Evolutionary conservation across 2,797 vertebrate genomes (phyloP).

Genomic region (Dipus sagitta): DNA sequence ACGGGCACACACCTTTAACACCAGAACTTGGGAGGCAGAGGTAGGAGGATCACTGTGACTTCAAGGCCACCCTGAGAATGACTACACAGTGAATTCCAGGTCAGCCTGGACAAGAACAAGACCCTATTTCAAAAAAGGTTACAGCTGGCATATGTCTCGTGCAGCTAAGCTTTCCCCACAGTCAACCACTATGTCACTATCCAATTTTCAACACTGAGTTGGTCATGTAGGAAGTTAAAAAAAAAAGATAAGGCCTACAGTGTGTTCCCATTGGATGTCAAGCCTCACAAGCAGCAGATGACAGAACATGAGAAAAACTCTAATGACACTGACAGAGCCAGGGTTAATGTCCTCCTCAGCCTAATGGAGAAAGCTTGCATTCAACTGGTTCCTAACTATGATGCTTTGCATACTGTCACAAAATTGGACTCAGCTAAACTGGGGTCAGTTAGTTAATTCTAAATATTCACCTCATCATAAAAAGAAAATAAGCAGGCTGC

Average conservation of each 20-base stretch:
- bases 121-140: no score
- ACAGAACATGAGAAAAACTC: conserved; percentile 96
- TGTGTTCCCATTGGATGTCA: conserved; percentile 93
- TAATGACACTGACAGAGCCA: conserved; percentile 96
- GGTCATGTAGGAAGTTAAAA: conserved; percentile 91
- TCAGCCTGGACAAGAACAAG: no score
- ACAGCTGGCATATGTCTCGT: conserved; percentile 90
- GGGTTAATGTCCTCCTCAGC: conserved; percentile 97
- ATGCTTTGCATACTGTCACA: background rate
- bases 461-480: background rate
- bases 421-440: background rate
- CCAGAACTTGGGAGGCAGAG: no score
- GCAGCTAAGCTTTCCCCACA: conserved; percentile 81
- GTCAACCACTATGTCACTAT: conserved; percentile 94
- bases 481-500: conserved; percentile 14
- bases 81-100: no score
- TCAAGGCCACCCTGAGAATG: no score
- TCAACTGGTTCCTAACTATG: background rate
- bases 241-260: conserved; percentile 92
- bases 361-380: background rate
- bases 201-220: conserved; percentile 97
- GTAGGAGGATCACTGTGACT: no score
- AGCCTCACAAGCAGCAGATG: conserved; percentile 91
- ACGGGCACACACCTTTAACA: background rate
- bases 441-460: background rate